Evolutionary conservation across 2,888 invertebrate species (phyloP), one percentile per base, ranked within the genome.

Genomic region (Gryllus longicercus): DNA sequence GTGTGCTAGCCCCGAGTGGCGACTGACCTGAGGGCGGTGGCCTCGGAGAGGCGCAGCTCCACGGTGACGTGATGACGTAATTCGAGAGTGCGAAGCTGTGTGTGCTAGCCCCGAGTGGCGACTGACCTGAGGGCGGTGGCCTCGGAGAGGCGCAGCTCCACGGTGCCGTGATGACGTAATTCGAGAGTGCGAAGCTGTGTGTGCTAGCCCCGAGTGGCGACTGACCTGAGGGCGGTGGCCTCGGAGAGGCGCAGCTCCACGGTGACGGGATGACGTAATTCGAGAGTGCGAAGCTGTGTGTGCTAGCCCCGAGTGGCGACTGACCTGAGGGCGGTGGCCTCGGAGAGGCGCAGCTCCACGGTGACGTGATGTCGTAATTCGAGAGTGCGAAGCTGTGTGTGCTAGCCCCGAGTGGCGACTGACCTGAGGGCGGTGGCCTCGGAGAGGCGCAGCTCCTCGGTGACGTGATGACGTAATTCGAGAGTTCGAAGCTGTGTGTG

Each of bases 351-450:
- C 4, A 25, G 2, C 25, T 25, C 25, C 25, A 25, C 25, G 2
- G 21, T 21, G n/a, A n/a, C 21, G 21, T 21, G 21, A n/a, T n/a
- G n/a, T n/a, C n/a, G n/a, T n/a, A n/a, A n/a, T n/a, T n/a, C n/a
- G n/a, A n/a, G n/a, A n/a, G n/a, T n/a, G n/a, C n/a, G n/a, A n/a
- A n/a, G n/a, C 25, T 25, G 25, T 25, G 2, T 25, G 25, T 2
- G 25, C 25, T 25, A 2, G 25, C 4, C 2, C 25, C 25, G 25
- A 63, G 63, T 5, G 38, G 16, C 23, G 77, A 16, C 21, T 77
- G 87, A 93, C 95, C 94, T 94, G 81, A 96, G 89, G 76, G 95
- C 95, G 0, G 96, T 95, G 74, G 95, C 94, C 87, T 96, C 95
- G 18, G 93, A 91, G 85, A 94, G 89, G 25, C 25, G 25, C 25